Conservation (phyloP, 2,113 vertebrate genomes). For the Archocentrus centrarchus region DNA sequence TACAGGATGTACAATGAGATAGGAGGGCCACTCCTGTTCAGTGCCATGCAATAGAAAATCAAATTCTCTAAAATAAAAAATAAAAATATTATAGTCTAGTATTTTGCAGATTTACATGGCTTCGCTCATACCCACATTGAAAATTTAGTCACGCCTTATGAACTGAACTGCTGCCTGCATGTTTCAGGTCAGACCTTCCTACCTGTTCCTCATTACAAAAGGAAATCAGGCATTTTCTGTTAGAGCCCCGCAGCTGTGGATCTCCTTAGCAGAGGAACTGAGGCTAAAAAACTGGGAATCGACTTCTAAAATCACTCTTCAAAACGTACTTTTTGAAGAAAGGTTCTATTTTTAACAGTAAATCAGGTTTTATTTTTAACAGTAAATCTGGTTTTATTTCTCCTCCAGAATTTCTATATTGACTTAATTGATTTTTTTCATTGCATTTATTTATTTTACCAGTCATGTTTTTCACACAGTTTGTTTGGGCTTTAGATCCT, state of each 20-base stretch:
- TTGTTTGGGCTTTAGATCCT: background rate
- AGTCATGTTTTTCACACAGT: background rate
- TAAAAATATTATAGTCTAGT: no score
- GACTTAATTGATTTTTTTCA: background rate
- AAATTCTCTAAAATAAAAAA: no score
- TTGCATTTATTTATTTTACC: background rate
- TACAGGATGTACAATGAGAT: no score
- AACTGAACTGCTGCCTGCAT: background rate
- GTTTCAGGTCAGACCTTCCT: background rate
- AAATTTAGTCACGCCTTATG: background rate
- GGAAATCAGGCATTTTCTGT: background rate
- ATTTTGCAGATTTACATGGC: no score
- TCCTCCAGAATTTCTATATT: no score
- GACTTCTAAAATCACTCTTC: background rate
- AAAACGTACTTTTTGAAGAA: no score
- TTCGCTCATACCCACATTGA: background rate
- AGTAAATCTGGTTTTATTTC: no score
- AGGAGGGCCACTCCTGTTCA: no score
- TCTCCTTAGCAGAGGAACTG: background rate
- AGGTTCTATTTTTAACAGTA: no score
- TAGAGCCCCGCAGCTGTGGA: background rate
- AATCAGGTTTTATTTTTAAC: no score
- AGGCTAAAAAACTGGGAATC: background rate
- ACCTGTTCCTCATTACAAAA: background rate
- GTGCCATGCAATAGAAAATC: no score